Percentiles rank a stretch among this genome's conserved stretches.
phyloP scores from a whole-genome alignment of 2,113 vertebrate genomes.

The Bubo blakistoni region DNA sequence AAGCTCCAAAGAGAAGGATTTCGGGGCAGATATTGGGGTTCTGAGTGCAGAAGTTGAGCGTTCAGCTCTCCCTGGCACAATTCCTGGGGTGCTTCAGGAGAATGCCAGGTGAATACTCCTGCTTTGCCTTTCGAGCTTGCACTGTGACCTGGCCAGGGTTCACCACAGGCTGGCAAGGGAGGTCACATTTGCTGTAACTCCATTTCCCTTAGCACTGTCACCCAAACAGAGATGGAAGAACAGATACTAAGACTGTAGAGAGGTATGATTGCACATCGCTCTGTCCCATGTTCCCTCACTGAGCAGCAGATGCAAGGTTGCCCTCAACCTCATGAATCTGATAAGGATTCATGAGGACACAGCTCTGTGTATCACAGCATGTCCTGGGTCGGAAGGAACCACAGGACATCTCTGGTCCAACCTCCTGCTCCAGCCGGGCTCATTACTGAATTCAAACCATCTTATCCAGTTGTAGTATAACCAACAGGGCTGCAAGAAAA shows the following conservation, averaged over 20 bases:
- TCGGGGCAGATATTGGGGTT: background rate
- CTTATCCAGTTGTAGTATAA: background rate
- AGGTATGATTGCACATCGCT: background rate
- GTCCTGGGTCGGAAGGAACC: background rate
- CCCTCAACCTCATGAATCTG: background rate
- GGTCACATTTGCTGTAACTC: background rate
- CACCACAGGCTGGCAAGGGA: background rate
- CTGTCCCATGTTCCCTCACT: accelerated
- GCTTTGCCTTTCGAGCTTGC: background rate
- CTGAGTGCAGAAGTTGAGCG: background rate
- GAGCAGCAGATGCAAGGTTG: background rate
- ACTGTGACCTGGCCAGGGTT: background rate
- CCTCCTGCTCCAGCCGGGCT: background rate
- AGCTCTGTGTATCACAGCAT: background rate
- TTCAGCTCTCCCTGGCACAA: background rate
- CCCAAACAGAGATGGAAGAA: background rate
- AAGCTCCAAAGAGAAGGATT: background rate
- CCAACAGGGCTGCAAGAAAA: background rate
- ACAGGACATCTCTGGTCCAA: background rate
- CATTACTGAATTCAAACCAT: background rate
- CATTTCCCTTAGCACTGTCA: background rate
- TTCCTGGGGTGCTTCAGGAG: background rate
- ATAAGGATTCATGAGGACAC: no score
- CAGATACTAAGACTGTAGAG: background rate
- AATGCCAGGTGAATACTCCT: background rate